These are phyloP conservation scores for Helicoverpa zea DNA, from an alignment of 1,140 invertebrate genomes.

Conservation along the genomic window DNA sequence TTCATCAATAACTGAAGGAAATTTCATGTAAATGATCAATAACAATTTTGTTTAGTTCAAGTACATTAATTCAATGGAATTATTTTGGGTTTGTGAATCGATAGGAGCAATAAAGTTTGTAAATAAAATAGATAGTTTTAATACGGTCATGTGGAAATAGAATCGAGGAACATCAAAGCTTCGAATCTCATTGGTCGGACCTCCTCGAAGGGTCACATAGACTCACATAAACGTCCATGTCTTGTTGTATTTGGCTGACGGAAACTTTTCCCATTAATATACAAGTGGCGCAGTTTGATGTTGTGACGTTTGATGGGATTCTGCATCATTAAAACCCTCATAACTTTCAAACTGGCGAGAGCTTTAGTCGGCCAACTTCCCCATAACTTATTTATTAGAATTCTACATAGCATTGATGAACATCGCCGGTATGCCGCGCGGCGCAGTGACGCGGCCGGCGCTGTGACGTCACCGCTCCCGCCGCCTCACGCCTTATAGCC, in stretches of 20 bases:
- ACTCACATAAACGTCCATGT: conserved; percentile 22
- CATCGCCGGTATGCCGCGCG: conserved; percentile 28
- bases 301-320: conserved; percentile 49
- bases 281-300: conserved; percentile 47
- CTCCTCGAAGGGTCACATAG: conserved; percentile 6
- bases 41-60: background rate
- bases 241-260: conserved; percentile 15
- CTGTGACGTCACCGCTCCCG: conserved; percentile 11
- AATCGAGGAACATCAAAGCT: conserved; percentile 3
- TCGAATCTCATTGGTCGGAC: background rate
- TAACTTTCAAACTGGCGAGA: conserved; percentile 44
- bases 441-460: conserved; percentile 10
- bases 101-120: background rate
- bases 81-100: background rate
- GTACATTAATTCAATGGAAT: conserved; percentile 3
- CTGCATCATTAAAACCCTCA: conserved; percentile 50
- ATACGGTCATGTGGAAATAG: conserved; percentile 2
- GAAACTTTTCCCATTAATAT: conserved; percentile 49
- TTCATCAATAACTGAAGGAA: background rate
- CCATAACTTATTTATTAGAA: conserved; percentile 49
- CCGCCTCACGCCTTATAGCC: background rate
- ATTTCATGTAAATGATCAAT: background rate
- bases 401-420: conserved; percentile 29
- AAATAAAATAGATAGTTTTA: conserved; percentile 9
- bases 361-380: conserved; percentile 32